Percentiles rank a stretch among this genome's conserved stretches.
Evolutionary conservation across 2,113 vertebrate genomes (phyloP).

Genomic region (Cygnus buccinator): DNA sequence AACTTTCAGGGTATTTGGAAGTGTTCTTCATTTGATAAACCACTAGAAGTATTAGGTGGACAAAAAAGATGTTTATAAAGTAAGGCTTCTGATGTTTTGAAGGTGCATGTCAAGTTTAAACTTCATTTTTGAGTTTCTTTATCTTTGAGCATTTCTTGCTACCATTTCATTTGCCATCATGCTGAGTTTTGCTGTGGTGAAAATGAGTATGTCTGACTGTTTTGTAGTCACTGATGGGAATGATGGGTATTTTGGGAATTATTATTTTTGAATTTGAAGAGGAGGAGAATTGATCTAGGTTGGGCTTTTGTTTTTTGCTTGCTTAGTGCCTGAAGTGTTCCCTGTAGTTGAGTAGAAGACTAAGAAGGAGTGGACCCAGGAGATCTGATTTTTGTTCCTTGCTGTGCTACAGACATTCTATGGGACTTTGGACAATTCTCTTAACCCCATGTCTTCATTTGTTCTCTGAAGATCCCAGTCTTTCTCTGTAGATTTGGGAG

Average conservation of each 20-base stretch:
- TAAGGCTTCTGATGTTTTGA: neutral
- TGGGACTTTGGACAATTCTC: neutral
- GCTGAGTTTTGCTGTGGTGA: neutral
- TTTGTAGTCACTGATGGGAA: neutral
- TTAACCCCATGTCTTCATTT: neutral
- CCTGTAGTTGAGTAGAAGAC: neutral
- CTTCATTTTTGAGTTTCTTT: neutral
- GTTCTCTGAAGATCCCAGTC: neutral
- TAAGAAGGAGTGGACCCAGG: neutral
- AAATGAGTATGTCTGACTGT: neutral
- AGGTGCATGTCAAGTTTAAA: neutral
- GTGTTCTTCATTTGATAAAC: neutral
- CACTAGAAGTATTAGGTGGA: neutral
- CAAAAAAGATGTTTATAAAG: neutral
- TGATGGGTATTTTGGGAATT: neutral
- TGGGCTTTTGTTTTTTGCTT: neutral
- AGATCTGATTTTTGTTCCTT: neutral
- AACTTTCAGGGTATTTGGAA: neutral
- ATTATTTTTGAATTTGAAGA: neutral
- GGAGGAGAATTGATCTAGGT: neutral
- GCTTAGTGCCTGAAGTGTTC: neutral
- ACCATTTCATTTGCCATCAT: neutral
- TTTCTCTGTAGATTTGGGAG: neutral
- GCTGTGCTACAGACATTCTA: neutral
- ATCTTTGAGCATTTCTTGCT: neutral